phyloP scores from a whole-genome alignment of 2,797 vertebrate genomes.

The Streptopelia turtur region DNA sequence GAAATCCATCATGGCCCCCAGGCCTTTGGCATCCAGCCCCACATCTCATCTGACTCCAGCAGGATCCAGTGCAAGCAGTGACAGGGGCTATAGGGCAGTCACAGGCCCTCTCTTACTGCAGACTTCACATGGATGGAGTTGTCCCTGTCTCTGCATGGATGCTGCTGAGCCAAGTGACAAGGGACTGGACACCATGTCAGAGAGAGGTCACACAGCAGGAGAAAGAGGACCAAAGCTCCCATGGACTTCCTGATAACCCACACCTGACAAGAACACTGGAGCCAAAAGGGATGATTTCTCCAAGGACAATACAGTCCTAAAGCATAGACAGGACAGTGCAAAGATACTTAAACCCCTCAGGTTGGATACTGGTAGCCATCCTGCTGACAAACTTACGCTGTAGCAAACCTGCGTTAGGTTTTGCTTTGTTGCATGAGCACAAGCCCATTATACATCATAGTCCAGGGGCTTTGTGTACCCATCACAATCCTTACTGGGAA shows the following conservation, averaged over 20 bases:
- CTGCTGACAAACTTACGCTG: background rate
- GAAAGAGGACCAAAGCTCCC: background rate
- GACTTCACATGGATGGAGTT: background rate
- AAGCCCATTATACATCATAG: background rate
- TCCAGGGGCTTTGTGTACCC: background rate
- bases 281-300: background rate
- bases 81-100: background rate
- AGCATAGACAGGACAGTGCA: background rate
- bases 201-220: background rate
- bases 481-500: background rate
- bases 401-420: background rate
- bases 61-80: background rate
- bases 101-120: background rate
- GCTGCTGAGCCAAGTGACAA: background rate
- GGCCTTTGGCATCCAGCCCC: background rate
- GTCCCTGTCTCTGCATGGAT: accelerated
- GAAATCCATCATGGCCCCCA: background rate
- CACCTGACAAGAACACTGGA: background rate
- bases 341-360: background rate
- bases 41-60: background rate
- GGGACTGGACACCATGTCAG: background rate
- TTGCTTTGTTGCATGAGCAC: background rate
- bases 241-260: background rate
- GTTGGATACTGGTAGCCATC: background rate
- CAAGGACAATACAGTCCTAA: background rate